Conservation (phyloP, 2,113 vertebrate species). For the Petrocephalus microphthalmus region DNA sequence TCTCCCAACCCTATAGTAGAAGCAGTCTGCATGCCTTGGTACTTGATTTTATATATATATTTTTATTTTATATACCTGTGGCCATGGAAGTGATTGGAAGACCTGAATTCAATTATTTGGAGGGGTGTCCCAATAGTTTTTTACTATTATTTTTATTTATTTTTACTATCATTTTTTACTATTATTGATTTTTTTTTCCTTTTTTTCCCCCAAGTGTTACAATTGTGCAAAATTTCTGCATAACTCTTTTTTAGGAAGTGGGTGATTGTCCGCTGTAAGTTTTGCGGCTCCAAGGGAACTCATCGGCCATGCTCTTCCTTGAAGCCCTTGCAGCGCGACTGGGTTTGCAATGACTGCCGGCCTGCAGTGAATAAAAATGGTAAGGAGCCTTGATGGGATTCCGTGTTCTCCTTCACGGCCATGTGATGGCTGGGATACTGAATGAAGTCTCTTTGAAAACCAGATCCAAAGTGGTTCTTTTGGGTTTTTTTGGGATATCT, state of each 20-base stretch:
- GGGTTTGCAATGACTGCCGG: constrained; percentile 82
- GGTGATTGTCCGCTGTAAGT: constrained; percentile 79
- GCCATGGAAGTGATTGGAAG: no score
- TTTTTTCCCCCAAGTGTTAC: neutral
- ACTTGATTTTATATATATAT: no score
- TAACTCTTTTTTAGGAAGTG: constrained; percentile 67
- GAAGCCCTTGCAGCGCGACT: constrained; percentile 62
- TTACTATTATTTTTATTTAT: no score
- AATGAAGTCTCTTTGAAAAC: neutral
- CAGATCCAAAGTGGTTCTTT: neutral
- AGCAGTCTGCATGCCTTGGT: no score
- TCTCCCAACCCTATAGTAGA: no score
- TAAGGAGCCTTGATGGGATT: constrained; percentile 37
- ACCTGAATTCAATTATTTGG: no score
- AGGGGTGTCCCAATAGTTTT: no score
- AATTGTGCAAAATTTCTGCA: neutral
- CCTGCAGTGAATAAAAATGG: constrained; percentile 69
- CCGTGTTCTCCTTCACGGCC: neutral
- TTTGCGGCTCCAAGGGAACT: constrained; percentile 85
- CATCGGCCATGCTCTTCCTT: constrained; percentile 82
- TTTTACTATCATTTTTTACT: no score
- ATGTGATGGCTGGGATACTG: neutral
- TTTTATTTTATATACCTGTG: no score
- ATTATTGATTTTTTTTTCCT: neutral
- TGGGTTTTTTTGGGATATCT: neutral